Evolutionary conservation across 2,888 invertebrate species (phyloP).

Genomic region (Lymantria dispar): DNA sequence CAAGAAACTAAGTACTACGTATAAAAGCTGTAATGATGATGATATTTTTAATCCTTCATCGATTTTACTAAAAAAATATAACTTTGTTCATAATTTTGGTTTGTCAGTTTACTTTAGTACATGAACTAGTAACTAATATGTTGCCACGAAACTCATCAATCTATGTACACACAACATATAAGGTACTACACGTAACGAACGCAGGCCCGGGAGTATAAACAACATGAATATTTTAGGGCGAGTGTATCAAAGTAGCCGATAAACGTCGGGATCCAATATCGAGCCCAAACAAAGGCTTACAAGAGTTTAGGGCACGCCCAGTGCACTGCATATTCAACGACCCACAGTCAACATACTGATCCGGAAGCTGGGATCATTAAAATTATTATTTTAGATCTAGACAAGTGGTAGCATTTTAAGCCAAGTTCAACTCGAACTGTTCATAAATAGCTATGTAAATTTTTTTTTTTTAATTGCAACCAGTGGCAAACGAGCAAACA

Average conservation of each 20-base stretch:
- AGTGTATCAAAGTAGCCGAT: conserved; percentile 64
- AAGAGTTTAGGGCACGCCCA: conserved; percentile 77
- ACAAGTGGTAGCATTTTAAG: too few relatives aligned
- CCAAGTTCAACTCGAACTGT: too few relatives aligned
- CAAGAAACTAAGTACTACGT: too few relatives aligned
- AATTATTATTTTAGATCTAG: neutral
- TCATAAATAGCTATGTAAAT: too few relatives aligned
- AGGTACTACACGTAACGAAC: conserved; percentile 24
- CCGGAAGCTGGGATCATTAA: conserved; percentile 18
- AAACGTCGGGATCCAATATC: conserved; percentile 73
- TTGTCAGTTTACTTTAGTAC: neutral
- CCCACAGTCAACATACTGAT: conserved; percentile 53
- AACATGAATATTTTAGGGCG: conserved; percentile 52
- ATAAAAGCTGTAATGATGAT: too few relatives aligned
- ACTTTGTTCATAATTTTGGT: neutral
- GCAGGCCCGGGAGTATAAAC: conserved; percentile 37
- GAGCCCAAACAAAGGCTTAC: conserved; percentile 77
- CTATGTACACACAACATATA: conserved; percentile 10
- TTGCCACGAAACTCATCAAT: conserved; percentile 24
- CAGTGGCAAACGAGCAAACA: too few relatives aligned
- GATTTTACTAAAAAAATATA: neutral
- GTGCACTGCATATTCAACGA: conserved; percentile 76
- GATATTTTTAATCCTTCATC: too few relatives aligned
- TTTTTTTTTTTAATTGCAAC: too few relatives aligned
- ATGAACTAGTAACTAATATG: conserved; percentile 1